Evolutionary conservation across 2,797 vertebrate species (phyloP), one percentile per base, ranked within the genome.

Genomic region (Pelodytes ibericus): DNA sequence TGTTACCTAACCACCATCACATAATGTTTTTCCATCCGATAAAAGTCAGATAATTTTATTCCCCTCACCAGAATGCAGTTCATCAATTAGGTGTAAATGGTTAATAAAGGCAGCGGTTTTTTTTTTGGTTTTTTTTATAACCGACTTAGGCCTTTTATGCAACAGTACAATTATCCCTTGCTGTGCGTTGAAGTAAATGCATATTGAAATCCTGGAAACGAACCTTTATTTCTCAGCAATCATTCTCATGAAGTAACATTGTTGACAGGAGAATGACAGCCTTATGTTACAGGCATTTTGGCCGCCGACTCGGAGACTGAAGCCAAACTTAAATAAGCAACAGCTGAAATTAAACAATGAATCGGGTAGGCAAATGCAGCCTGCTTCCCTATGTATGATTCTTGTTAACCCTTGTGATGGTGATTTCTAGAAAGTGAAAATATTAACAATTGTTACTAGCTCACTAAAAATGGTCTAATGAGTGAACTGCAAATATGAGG

Each of bases 241-340:
- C 61, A 29, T 47, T 30, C 29, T 77, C 36, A 60, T 51, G 64
- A 70, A 60, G 56, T 41, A 30, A 27, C 56, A 60, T 44, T 29
- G 41, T 47, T 61, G 75, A 67, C 61, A 78, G 61, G 47, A 49
- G 69, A 72, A 71, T 72, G 75, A 72, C 69, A 72, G 75, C 44
- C 62, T 72, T 51, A 57, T 66, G 70, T 68, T 78, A 78, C 62
- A 72, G 76, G 70, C 76, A 61, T 61, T 47, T 72, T 72, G 76
- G 70, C 70, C 15, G 31, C 70, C 53, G 63, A 72, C 39, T 61
- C 16, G 20, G 13, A 68, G 29, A 39, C 56, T 44, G 57, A 59
- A 73, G 76, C 70, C 76, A 78, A 72, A 72, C 30, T 62, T 72
- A 78, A 72, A 78, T 78, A 72, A 72, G 63, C 63, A 78, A 72